Evolutionary conservation across 2,113 vertebrate species (phyloP).

Genomic region (Tylochromis polylepis): DNA sequence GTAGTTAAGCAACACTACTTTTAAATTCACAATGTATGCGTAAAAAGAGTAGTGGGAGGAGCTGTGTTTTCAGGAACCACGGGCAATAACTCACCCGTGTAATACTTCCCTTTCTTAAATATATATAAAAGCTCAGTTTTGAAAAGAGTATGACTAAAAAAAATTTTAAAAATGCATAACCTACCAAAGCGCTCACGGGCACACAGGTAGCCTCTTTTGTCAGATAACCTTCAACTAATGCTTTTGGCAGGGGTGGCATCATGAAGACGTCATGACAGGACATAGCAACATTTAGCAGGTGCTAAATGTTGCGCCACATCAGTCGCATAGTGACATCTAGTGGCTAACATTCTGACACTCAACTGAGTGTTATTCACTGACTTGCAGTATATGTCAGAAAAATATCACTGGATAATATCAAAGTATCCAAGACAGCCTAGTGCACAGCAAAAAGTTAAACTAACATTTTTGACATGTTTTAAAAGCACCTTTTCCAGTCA

Average conservation of each 20-base stretch:
- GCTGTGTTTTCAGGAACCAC: background rate
- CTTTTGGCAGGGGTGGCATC: background rate
- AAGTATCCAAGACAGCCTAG: background rate
- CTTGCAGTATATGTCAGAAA: background rate
- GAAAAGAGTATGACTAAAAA: background rate
- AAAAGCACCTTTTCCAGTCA: background rate
- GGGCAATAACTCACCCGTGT: background rate
- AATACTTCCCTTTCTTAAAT: background rate
- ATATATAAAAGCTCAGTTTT: rapidly evolving
- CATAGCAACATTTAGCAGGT: background rate
- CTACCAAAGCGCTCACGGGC: background rate
- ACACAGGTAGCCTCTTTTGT: background rate
- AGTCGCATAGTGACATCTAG: conserved; percentile 38
- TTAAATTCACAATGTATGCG: background rate
- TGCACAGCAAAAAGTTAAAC: rapidly evolving
- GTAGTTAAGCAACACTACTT: background rate
- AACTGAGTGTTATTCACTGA: background rate
- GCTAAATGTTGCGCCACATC: background rate
- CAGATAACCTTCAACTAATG: background rate
- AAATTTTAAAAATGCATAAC: background rate
- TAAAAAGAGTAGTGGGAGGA: background rate
- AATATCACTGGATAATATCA: background rate
- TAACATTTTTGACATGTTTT: background rate
- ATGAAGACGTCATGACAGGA: background rate
- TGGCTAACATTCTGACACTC: background rate